A percentile compares a stretch with the other conserved stretches of the same genome.
Conservation (phyloP, 2,888 invertebrate species). For the Ganaspis brasiliensis region DNA sequence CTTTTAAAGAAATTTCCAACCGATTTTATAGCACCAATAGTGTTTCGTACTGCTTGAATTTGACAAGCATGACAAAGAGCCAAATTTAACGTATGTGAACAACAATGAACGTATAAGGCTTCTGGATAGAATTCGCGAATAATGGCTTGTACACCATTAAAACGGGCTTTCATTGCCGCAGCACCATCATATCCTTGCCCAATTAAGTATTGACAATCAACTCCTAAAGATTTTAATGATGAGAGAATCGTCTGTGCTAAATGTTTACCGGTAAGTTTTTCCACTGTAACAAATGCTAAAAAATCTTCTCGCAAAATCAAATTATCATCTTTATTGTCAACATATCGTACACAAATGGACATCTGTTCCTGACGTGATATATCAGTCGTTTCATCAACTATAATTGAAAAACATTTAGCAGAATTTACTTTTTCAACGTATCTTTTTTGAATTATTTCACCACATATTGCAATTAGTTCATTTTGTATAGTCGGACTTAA, state of each 20-base stretch:
- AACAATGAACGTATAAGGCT: slow-evolving; percentile 56
- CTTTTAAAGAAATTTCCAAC: slow-evolving; percentile 48
- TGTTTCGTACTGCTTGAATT: slow-evolving; percentile 51
- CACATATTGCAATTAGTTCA: not conserved
- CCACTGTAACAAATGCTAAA: slow-evolving; percentile 8
- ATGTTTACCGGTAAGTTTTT: not conserved
- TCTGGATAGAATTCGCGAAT: slow-evolving; percentile 51
- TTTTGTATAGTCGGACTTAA: not conserved
- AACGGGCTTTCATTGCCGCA: slow-evolving; percentile 53
- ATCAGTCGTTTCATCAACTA: slow-evolving; percentile 27
- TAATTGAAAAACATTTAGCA: not conserved
- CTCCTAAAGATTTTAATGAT: not conserved
- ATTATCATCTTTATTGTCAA: not conserved
- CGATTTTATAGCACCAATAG: slow-evolving; percentile 50
- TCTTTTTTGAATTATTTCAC: not conserved
- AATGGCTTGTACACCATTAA: slow-evolving; percentile 54
- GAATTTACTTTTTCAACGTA: not conserved
- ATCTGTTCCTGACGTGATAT: not conserved
- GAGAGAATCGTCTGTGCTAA: not conserved
- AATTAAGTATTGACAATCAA: slow-evolving; percentile 24
- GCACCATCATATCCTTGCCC: slow-evolving; percentile 60
- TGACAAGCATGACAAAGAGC: slow-evolving; percentile 51
- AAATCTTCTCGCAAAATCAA: not conserved
- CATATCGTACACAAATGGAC: slow-evolving; percentile 14
- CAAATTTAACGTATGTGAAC: slow-evolving; percentile 58